These are phyloP conservation scores for Delia radicum DNA, from an alignment of 1,140 invertebrate species.

Conservation along the genomic window DNA sequence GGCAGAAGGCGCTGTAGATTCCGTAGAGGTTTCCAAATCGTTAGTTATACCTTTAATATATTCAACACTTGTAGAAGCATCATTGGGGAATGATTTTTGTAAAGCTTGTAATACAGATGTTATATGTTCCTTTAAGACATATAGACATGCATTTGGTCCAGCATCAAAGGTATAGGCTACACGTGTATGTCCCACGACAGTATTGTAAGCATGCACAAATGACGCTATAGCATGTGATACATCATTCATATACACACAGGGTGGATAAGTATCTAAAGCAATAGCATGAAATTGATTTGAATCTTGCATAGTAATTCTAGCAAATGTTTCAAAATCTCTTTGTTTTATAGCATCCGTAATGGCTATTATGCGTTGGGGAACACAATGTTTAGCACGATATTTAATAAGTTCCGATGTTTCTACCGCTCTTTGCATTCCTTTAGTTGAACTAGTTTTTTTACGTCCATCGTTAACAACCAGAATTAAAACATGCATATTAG, in stretches of 20 bases:
- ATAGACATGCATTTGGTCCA: conserved; percentile 94
- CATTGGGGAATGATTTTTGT: conserved; percentile 72
- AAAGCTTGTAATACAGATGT: conserved; percentile 66
- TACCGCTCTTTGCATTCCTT: conserved; percentile 85
- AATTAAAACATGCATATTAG: conserved; percentile 85
- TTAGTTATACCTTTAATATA: conserved; percentile 63
- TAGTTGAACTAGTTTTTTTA: conserved; percentile 87
- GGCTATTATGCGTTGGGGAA: conserved; percentile 68
- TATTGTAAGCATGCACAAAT: conserved; percentile 83
- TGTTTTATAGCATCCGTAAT: conserved; percentile 68
- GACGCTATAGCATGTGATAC: conserved; percentile 77
- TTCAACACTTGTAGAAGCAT: conserved; percentile 53
- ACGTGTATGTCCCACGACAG: conserved; percentile 61
- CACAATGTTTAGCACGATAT: conserved; percentile 69
- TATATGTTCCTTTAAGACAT: conserved; percentile 77
- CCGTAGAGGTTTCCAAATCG: not conserved
- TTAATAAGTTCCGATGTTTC: conserved; percentile 83
- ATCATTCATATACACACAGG: conserved; percentile 90
- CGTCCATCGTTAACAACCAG: conserved; percentile 84
- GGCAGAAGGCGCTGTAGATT: not conserved
- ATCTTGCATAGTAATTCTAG: conserved; percentile 93
- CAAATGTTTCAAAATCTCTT: conserved; percentile 85
- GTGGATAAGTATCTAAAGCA: conserved; percentile 92
- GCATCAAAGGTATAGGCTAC: conserved; percentile 97
- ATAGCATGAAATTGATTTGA: conserved; percentile 98